Evolutionary conservation across 2,113 vertebrate species (phyloP), one percentile per base, ranked within the genome.

Genomic region (Lasiurus cinereus): DNA sequence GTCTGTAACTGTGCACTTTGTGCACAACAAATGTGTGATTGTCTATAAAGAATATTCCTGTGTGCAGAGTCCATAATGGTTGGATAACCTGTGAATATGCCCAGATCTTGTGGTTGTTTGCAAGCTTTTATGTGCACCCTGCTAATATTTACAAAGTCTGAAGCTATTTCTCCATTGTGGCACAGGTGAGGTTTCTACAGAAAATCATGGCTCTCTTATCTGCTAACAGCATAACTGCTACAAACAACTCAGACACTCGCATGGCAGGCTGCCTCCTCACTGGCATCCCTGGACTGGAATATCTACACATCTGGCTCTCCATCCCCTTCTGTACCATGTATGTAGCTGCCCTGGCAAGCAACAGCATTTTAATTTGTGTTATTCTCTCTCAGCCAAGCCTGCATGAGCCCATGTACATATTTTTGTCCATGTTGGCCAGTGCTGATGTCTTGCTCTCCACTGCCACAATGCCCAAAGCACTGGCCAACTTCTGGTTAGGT

Each of bases 401-500:
- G 54, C 96, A 96, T 1, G 21, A 94, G 73, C 97, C 96, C 0
- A 97, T 95, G 96, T 97, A 96, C 87, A 46, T 96, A 27, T 89
- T 98, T 80, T 88, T 97, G 46, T 96, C 90, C 72, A 90, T 97
- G 95, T 31, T 98, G 21, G 96, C 91, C 0, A 27, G 90, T 59
- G 19, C 95, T 15, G 96, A 97, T 27, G 48, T 98, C 8, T 1
- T 95, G 1, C 86, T 98, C 9, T 98, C 96, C 8, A 96, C 96
- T 19, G 91, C 96, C 72, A 94, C 97, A 0, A 83, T 97, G 95
- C 97, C 97, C 83, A 97, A 97, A 94, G 74, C 91, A 2, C 95
- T 98, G 79, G 90, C 83, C 93, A 90, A 97, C 64, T 97, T 98
- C 95, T 97, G 96, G 97, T 76, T 90, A 3, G 93, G 93, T 36